A percentile compares a stretch with the other conserved stretches of the same genome.
phyloP scores from a whole-genome alignment of 2,888 invertebrate genomes.

The Agriopis aurantiaria region DNA sequence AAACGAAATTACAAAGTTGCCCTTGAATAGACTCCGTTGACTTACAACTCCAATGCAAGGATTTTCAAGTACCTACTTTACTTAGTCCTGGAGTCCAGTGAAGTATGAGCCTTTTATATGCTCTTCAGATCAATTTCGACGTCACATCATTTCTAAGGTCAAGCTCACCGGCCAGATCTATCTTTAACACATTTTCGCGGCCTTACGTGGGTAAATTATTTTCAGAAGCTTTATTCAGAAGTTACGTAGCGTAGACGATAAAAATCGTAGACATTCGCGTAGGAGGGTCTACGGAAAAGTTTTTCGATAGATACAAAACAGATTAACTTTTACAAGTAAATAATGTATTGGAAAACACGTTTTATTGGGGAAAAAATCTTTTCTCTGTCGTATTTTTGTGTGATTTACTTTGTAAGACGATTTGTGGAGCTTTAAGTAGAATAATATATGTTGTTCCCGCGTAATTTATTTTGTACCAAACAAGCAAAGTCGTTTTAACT shows the following conservation, averaged over 20 bases:
- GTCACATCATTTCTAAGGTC: background rate
- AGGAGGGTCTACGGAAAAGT: conserved; percentile 18
- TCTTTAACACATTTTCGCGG: too few species aligned
- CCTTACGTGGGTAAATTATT: background rate
- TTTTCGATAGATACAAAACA: conserved; percentile 8
- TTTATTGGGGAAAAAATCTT: conserved; percentile 4
- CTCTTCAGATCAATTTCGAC: background rate
- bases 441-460: background rate
- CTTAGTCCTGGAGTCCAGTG: too few species aligned
- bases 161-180: too few species aligned
- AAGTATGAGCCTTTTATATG: too few species aligned
- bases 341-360: conserved; percentile 13
- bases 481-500: conserved; percentile 29
- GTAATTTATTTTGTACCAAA: conserved; percentile 12
- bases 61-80: too few species aligned
- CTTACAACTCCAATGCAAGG: too few species aligned
- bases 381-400: background rate
- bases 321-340: conserved; percentile 15
- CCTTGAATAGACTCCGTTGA: too few species aligned
- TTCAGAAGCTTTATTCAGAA: background rate
- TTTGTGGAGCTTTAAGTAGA: background rate
- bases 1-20: too few species aligned
- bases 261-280: conserved; percentile 32
- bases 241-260: conserved; percentile 17
- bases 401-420: background rate